Conservation (phyloP, 2,797 vertebrate species). For the Mus minutoides region DNA sequence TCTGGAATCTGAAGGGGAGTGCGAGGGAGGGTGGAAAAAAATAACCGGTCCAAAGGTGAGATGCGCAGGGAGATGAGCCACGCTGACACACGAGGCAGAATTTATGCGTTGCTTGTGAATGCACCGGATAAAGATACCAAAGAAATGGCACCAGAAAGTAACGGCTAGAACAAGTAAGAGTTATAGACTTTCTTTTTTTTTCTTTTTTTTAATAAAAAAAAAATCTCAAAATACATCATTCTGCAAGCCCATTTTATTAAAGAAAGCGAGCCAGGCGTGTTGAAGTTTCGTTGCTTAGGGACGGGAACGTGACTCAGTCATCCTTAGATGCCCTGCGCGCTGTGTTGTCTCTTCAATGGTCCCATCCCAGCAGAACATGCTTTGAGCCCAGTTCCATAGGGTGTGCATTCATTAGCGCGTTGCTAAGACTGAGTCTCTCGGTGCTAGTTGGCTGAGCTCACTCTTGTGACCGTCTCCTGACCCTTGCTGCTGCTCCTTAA, state of each 20-base stretch:
- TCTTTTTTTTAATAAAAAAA: not conserved
- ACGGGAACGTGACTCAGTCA: not conserved
- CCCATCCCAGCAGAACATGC: accelerated
- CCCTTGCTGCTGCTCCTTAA: not conserved
- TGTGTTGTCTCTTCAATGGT: not conserved
- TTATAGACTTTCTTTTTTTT: not conserved
- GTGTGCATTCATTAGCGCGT: accelerated
- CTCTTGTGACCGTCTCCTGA: not conserved
- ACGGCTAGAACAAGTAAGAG: not conserved
- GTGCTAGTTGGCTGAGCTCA: not conserved
- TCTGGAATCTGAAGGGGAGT: conserved; percentile 55
- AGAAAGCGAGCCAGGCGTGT: not conserved
- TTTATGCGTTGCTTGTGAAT: not conserved
- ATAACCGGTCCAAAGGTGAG: conserved; percentile 4
- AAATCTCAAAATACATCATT: not conserved
- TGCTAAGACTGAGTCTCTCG: not conserved
- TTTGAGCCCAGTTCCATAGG: not conserved
- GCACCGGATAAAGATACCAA: not conserved
- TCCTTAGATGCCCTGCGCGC: accelerated
- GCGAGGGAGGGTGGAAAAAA: not conserved
- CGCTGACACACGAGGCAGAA: not conserved
- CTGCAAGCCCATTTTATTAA: not conserved
- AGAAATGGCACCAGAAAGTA: not conserved
- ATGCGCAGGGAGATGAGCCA: not conserved
- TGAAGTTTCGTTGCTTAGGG: not conserved